Conservation (phyloP, 2,113 vertebrate species). For the Odontophorus gujanensis region DNA sequence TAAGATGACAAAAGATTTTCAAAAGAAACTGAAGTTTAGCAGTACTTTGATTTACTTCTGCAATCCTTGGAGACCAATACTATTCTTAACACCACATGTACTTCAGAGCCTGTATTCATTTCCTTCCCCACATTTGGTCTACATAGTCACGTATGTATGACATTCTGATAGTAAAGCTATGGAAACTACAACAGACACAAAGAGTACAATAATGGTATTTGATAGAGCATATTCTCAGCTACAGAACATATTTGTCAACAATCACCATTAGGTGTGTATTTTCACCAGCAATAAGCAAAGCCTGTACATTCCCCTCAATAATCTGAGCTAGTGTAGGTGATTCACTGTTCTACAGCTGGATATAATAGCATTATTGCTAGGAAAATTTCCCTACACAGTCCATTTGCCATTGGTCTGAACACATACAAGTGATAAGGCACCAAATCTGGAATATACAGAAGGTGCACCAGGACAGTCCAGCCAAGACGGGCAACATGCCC, state of each 20-base stretch:
- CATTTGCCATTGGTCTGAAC: too few species aligned
- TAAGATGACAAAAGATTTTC: neutral
- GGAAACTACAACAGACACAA: neutral
- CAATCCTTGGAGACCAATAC: neutral
- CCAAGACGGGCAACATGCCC: too few species aligned
- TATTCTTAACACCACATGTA: slow-evolving; percentile 26
- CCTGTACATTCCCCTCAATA: neutral
- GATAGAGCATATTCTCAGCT: too few species aligned
- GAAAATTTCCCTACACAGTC: too few species aligned
- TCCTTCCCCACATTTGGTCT: neutral
- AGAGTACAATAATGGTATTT: neutral
- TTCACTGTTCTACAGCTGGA: neutral
- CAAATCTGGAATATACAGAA: too few species aligned
- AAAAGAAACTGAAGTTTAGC: neutral
- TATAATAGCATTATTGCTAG: too few species aligned
- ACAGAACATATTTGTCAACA: neutral
- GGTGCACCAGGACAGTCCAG: too few species aligned
- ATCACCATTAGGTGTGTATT: neutral
- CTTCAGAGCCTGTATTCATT: neutral
- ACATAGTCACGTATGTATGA: accelerated
- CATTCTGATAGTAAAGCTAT: neutral
- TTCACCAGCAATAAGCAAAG: neutral
- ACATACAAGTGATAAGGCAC: too few species aligned
- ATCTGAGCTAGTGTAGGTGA: neutral
- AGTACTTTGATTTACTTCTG: slow-evolving; percentile 16